Evolutionary conservation across 2,888 invertebrate genomes (phyloP).

Genomic region (Oscheius sp.): DNA sequence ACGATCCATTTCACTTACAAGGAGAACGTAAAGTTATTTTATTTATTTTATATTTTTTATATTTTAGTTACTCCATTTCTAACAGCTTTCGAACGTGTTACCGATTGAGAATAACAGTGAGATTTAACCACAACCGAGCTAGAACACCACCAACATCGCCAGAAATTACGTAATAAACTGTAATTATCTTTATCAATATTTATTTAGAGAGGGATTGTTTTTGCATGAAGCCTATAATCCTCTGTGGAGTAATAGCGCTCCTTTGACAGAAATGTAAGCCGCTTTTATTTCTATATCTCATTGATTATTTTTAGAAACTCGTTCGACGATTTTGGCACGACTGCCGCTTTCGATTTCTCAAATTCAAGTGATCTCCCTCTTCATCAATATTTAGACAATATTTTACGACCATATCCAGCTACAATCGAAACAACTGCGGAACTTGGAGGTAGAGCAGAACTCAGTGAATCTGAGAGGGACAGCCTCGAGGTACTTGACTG

Average conservation of each 20-base stretch:
- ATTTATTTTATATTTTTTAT: background rate
- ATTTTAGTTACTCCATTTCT: conserved; percentile 3
- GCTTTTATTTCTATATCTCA: background rate
- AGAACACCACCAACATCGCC: background rate
- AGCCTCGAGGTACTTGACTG: conserved; percentile 8
- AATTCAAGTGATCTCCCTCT: background rate
- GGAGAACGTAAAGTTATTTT: background rate
- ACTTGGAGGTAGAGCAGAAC: conserved; percentile 6
- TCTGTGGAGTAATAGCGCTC: conserved; percentile 3
- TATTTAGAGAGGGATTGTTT: conserved; percentile 22
- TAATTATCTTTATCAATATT: background rate
- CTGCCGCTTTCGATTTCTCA: background rate
- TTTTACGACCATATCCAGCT: background rate
- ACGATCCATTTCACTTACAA: conserved; percentile 16
- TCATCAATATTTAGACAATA: conserved; percentile 14
- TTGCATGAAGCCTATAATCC: conserved; percentile 4
- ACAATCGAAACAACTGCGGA: background rate
- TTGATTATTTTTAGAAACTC: conserved; percentile 8
- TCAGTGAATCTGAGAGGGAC: conserved; percentile 19
- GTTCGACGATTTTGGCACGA: conserved; percentile 10
- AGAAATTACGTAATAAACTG: background rate
- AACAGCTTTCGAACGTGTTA: background rate
- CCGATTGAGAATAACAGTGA: background rate
- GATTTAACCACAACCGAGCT: background rate
- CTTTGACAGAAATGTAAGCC: conserved; percentile 14